A percentile compares a stretch with the other conserved stretches of the same genome.
These are phyloP conservation scores for Gymnothorax reevesii DNA, from an alignment of 2,797 vertebrate species.

Conservation along the genomic window DNA sequence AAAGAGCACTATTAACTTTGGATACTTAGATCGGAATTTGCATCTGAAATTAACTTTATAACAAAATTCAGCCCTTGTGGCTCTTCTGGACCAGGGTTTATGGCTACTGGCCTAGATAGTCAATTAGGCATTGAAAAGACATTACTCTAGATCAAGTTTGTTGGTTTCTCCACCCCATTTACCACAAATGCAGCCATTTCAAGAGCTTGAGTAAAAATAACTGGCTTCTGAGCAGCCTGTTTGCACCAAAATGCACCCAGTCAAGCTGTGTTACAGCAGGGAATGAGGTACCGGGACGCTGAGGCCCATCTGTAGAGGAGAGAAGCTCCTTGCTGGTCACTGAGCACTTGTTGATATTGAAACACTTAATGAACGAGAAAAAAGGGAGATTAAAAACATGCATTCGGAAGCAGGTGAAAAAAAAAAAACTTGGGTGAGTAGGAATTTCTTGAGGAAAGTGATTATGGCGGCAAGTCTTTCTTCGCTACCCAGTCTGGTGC, in stretches of 20 bases:
- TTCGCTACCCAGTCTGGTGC: background rate
- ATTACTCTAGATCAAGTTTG: no score
- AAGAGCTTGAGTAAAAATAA: background rate
- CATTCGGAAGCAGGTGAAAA: background rate
- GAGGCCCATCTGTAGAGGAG: background rate
- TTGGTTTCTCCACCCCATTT: background rate
- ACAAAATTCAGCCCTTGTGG: no score
- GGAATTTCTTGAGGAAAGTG: background rate
- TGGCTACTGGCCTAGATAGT: no score
- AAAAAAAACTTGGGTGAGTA: background rate
- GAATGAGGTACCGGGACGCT: background rate
- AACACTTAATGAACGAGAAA: background rate
- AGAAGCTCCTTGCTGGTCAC: background rate
- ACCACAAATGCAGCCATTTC: background rate
- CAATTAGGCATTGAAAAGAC: no score
- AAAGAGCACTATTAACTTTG: background rate
- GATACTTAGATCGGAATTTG: background rate
- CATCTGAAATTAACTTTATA: background rate
- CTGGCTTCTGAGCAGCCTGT: background rate
- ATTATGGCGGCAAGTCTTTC: background rate
- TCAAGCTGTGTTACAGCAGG: background rate
- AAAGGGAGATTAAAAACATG: background rate
- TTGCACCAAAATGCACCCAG: background rate
- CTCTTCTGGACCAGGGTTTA: no score
- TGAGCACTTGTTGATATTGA: background rate